Evolutionary conservation across 2,797 vertebrate species (phyloP).

Genomic region (Monodelphis domestica): DNA sequence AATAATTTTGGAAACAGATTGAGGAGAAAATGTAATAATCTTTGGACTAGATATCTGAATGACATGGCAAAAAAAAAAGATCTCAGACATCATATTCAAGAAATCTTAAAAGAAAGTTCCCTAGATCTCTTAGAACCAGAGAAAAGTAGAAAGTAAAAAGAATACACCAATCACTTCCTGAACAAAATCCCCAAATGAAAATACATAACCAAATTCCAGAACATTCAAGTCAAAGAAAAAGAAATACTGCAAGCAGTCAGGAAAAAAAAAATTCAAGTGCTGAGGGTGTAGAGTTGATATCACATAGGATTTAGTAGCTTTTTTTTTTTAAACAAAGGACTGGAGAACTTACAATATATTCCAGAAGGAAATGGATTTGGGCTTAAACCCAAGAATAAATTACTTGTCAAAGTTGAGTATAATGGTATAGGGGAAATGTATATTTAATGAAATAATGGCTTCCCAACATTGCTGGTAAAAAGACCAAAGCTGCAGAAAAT

Average conservation of each 20-base stretch:
- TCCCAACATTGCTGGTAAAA: not conserved
- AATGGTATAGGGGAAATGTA: not conserved
- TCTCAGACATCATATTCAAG: not conserved
- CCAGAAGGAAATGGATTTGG: not conserved
- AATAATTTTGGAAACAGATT: not conserved
- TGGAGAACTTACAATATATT: not conserved
- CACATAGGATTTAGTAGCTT: not conserved
- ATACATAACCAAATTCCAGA: not conserved
- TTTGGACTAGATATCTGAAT: not conserved
- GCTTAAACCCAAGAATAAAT: not conserved
- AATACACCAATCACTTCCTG: not conserved
- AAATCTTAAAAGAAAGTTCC: too few species aligned
- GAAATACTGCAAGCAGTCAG: not conserved
- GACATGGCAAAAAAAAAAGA: too few species aligned
- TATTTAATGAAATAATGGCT: not conserved
- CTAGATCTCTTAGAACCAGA: not conserved
- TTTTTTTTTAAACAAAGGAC: not conserved
- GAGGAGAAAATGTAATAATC: not conserved
- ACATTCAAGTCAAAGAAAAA: not conserved
- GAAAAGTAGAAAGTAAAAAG: too few species aligned
- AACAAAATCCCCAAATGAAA: not conserved
- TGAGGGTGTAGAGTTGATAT: not conserved
- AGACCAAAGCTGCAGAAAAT: not conserved
- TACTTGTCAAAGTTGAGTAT: not conserved
- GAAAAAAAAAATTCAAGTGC: not conserved